A percentile compares a stretch with the other conserved stretches of the same genome.
These are phyloP conservation scores for Potorous gilbertii DNA, from an alignment of 2,797 vertebrate species.

Conservation along the genomic window DNA sequence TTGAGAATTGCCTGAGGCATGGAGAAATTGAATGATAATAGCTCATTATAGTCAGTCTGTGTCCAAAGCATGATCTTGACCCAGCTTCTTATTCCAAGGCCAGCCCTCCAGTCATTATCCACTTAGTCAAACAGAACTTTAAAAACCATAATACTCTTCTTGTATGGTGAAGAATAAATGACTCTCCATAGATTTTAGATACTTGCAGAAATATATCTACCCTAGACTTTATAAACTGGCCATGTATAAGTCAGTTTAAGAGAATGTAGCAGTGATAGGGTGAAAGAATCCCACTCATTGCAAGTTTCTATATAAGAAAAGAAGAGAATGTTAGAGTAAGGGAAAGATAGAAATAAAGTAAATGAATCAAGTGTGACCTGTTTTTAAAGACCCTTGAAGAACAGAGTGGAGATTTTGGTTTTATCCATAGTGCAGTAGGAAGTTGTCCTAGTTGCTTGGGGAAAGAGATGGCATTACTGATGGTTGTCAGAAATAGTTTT, in stretches of 20 bases:
- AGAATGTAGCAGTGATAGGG: neutral
- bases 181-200: conserved; percentile 16
- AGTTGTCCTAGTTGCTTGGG: neutral
- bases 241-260: neutral
- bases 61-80: neutral
- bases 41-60: neutral
- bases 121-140: neutral
- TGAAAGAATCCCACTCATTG: neutral
- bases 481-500: neutral
- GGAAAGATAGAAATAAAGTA: neutral
- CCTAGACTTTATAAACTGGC: neutral
- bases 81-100: neutral
- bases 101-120: neutral
- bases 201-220: neutral
- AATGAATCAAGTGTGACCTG: neutral
- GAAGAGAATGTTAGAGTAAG: neutral
- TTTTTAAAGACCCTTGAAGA: neutral
- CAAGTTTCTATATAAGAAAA: neutral
- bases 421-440: neutral
- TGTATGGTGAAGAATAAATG: neutral
- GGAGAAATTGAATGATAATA: neutral
- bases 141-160: conserved; percentile 12
- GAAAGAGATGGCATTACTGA: neutral
- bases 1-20: neutral
- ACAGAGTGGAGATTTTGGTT: neutral